phyloP scores from a whole-genome alignment of 2,113 vertebrate genomes.

The Phylloscopus trochilus region DNA sequence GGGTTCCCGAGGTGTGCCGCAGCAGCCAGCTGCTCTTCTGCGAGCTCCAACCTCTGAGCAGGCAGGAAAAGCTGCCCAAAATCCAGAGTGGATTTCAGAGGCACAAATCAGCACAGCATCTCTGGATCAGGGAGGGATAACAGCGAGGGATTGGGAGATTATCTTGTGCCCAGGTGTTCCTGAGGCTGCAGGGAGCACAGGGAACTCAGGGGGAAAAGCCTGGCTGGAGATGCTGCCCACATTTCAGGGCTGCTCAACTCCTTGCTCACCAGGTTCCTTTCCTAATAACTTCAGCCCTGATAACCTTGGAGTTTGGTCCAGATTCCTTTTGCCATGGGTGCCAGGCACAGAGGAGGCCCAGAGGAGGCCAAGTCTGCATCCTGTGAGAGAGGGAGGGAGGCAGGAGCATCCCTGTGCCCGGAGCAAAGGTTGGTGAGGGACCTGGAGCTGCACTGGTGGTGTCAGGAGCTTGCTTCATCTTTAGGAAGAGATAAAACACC shows the following conservation, averaged over 20 bases:
- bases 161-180: background rate
- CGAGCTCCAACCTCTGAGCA: fast-evolving
- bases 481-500: background rate
- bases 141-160: background rate
- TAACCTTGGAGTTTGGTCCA: background rate
- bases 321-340: background rate
- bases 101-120: background rate
- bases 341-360: background rate
- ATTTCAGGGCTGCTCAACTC: background rate
- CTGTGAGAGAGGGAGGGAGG: background rate
- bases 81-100: background rate
- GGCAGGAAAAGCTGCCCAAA: background rate
- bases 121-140: background rate
- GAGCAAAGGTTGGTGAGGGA: background rate
- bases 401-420: background rate
- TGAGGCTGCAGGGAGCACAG: background rate
- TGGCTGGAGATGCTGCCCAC: background rate
- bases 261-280: background rate
- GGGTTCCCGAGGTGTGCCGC: background rate
- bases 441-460: background rate
- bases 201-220: background rate
- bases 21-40: background rate
- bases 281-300: background rate
- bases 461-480: background rate
- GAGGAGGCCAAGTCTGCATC: background rate